Percentiles rank a stretch among this genome's conserved stretches.
Evolutionary conservation across 2,888 invertebrate species (phyloP).

Genomic region (Scrobipalpa atriplicella): DNA sequence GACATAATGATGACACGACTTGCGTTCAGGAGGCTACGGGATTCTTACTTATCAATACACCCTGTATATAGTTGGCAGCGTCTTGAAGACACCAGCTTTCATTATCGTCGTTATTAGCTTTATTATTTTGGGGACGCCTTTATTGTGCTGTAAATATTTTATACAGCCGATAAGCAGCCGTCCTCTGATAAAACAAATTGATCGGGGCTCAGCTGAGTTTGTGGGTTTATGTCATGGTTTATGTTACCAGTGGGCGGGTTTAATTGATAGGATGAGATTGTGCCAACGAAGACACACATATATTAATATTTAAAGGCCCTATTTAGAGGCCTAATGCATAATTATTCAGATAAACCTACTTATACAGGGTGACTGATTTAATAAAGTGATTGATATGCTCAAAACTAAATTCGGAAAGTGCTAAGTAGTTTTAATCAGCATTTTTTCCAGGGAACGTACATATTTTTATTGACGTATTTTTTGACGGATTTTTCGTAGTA

Average conservation of each 20-base stretch:
- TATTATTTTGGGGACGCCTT: constrained; percentile 72
- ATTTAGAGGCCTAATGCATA: constrained; percentile 58
- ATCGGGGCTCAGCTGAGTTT: constrained; percentile 64
- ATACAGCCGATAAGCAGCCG: constrained; percentile 69
- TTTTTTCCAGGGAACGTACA: no score
- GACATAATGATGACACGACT: no score
- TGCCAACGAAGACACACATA: constrained; percentile 63
- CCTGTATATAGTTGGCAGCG: constrained; percentile 31
- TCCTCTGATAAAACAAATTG: constrained; percentile 77
- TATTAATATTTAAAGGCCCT: constrained; percentile 68
- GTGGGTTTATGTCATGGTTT: constrained; percentile 66
- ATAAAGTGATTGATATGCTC: constrained; percentile 14
- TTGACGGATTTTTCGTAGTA: no score
- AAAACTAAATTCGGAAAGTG: no score
- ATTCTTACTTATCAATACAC: not conserved
- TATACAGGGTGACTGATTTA: constrained; percentile 37
- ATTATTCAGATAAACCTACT: constrained; percentile 53
- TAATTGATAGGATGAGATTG: constrained; percentile 74
- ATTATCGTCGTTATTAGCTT: constrained; percentile 71
- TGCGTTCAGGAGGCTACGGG: no score
- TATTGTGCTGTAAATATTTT: constrained; percentile 81
- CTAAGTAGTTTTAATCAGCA: no score
- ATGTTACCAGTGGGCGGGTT: constrained; percentile 68
- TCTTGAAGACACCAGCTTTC: constrained; percentile 46
- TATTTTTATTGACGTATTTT: no score